Base-by-base conservation (phyloP, 2,888 invertebrate genomes). In the Cyclophora punctaria region DNA sequence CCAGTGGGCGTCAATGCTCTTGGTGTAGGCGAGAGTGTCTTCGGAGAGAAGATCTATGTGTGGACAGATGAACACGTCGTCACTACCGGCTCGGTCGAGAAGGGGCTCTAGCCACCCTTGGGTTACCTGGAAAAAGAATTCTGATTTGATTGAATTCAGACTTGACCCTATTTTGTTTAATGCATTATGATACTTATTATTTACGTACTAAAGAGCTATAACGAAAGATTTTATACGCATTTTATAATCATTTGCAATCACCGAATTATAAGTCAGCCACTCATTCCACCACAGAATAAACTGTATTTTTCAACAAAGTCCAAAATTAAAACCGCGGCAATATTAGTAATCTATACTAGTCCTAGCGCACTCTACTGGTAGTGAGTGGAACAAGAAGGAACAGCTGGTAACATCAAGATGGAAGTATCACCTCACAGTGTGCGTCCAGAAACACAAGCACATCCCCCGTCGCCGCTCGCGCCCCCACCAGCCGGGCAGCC, bases 1-100 rank as follows among this genome's bases (percentile, higher is more conserved):
- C 95, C 98, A 98, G 69, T 98, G 98, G 46, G 98, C 92, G 76
- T 99, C 98, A 60, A 97, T 96, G 54, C 96, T 96, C 67, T 97
- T 95, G 3, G 94, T 94, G 75, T 99, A 99, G 41, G 98, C 96
- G 67, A 99, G 95, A 3, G 97, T 97, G 64, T 98, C 96, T 71
- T 99, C 98, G 55, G 96, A 97, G 45, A 99, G 95, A 20, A 99
- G 71, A 56, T 88, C 88, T 51, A 88, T 88, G 58, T 87, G 87
- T 1, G 88, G 88, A 53, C 89, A 89, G 44, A 89, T 81, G 59
- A 88, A 88, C 3, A 87, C 85, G 50, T 87, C 87, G 46, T 88
- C 88, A 48, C 79, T 83, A 20, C 84, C 83, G 35, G 91, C 90
- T 59, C 90, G 83, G 35, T 90, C 86, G 41, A 91, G 66, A 3